Evolutionary conservation across 2,113 vertebrate genomes (phyloP), one percentile per base, ranked within the genome.

Genomic region (Brienomyrus longianalis): DNA sequence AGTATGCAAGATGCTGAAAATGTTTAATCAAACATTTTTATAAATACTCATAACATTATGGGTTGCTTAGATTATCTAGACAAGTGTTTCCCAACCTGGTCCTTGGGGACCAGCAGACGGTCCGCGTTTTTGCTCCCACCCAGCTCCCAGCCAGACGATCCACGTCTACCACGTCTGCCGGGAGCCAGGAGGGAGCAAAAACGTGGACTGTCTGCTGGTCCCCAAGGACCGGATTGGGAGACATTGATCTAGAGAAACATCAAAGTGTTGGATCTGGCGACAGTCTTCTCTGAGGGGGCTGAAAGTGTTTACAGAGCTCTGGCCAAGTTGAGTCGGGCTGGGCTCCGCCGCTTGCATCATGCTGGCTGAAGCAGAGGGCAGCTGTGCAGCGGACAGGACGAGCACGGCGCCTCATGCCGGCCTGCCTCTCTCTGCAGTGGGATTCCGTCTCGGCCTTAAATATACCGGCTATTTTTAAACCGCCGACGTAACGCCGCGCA

Each of bases 391-490:
- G 90, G 90, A 52, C 88, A 90, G 35, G 94, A 93, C 94, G 91
- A 89, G 92, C 90, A 95, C 91, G 93, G 96, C 93, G 94, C 93
- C 93, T 94, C 93, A 93, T 89, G 93, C 96, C 97, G 97, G 96
- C 96, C 97, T 95, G 96, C 94, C 95, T 95, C 93, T 98, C 97
- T 95, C 95, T 97, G 95, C 59, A 83, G 95, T 96, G 98, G 98
- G 98, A 98, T 98, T 98, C 98, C 98, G 96, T 96, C 91, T 93
- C 97, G 23, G 95, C 96, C 96, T 99, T 99, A 99, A 99, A 99
- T 99, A 99, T 99, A 96, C 95, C 92, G 92, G 98, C 98, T 99
- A 99, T 99, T 99, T 99, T 99, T 99, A 99, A 70, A 97, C 97
- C 94, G 95, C 91, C 96, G 95, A 98, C 97, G 98, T 99, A 97